These are phyloP conservation scores for Idris sp. DNA, from an alignment of 1,140 invertebrate species.

Conservation along the genomic window DNA sequence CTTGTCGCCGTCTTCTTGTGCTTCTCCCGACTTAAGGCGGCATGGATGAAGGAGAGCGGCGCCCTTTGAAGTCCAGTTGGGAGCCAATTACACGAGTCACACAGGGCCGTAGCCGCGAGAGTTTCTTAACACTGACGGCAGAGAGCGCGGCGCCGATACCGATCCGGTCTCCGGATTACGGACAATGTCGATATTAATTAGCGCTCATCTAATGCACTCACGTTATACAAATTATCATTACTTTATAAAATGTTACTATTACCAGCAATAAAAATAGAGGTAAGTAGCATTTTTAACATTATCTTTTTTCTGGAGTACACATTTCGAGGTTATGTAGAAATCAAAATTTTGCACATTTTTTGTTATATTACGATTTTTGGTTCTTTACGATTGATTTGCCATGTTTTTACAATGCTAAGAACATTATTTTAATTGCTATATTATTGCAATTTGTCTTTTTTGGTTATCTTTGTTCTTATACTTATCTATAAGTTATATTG, in stretches of 20 bases:
- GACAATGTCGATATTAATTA: constrained; percentile 52
- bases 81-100: constrained; percentile 80
- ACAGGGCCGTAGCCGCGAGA: constrained; percentile 73
- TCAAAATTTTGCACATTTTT: too few species aligned
- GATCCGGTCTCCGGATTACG: constrained; percentile 39
- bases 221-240: constrained; percentile 2
- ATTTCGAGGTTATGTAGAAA: too few species aligned
- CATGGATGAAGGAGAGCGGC: constrained; percentile 78
- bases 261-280: too few species aligned
- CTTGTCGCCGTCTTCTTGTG: constrained; percentile 40
- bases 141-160: constrained; percentile 71
- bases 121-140: constrained; percentile 40
- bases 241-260: background rate
- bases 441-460: too few species aligned
- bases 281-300: background rate
- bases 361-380: too few species aligned
- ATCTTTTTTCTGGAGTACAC: too few species aligned
- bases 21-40: constrained; percentile 73
- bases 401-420: too few species aligned
- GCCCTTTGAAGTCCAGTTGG: constrained; percentile 79
- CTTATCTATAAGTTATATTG: too few species aligned
- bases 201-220: constrained; percentile 20
- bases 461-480: too few species aligned
- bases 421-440: too few species aligned
- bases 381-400: too few species aligned